phyloP scores from a whole-genome alignment of 2,797 vertebrate genomes.

The Hyperoplus lanceolatus region DNA sequence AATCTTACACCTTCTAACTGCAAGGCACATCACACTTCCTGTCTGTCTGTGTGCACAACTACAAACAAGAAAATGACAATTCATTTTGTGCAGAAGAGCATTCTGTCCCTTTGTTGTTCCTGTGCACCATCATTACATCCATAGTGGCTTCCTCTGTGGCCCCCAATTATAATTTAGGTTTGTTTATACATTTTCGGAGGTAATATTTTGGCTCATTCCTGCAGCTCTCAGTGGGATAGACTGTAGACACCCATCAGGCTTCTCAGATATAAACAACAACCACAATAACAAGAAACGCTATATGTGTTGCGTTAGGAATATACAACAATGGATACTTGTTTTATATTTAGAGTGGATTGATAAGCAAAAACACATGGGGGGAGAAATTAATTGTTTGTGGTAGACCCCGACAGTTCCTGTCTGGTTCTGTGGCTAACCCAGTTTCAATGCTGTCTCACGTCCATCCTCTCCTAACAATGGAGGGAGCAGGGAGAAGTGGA shows the following conservation, averaged over 20 bases:
- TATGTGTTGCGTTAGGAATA: constrained; percentile 45
- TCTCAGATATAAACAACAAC: constrained; percentile 49
- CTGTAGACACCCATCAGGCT: constrained; percentile 56
- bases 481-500: constrained; percentile 33
- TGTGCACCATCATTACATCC: constrained; percentile 68
- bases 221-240: constrained; percentile 55
- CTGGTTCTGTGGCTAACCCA: constrained; percentile 68
- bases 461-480: constrained; percentile 80
- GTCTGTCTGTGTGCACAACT: constrained; percentile 41
- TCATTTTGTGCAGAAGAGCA: constrained; percentile 42
- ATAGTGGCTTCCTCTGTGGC: constrained; percentile 47
- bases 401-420: constrained; percentile 74
- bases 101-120: constrained; percentile 51
- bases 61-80: constrained; percentile 68
- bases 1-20: constrained; percentile 62
- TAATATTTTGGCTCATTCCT: constrained; percentile 70
- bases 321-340: constrained; percentile 69
- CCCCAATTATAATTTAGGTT: constrained; percentile 67
- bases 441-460: constrained; percentile 74
- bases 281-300: constrained; percentile 76
- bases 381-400: constrained; percentile 78
- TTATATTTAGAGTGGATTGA: constrained; percentile 78
- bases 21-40: constrained; percentile 54
- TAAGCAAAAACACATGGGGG: constrained; percentile 60
- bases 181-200: constrained; percentile 69